Conservation (phyloP, 1,140 invertebrate genomes). For the Drosophila rufa region DNA sequence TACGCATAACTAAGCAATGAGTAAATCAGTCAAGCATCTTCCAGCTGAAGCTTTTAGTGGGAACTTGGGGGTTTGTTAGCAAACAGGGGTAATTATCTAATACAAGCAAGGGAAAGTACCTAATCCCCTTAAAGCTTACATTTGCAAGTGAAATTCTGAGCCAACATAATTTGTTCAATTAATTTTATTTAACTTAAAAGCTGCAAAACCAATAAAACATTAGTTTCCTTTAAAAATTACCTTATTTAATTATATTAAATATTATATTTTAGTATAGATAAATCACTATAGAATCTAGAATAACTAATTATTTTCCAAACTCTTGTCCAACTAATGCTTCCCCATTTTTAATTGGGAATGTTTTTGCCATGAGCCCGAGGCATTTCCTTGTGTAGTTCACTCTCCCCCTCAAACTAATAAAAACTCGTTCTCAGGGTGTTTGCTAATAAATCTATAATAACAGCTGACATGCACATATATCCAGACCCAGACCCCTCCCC, state of each 20-base stretch:
- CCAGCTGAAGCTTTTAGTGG: background rate
- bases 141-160: background rate
- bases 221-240: background rate
- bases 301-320: background rate
- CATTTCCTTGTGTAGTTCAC: constrained; percentile 21
- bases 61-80: background rate
- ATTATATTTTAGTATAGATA: background rate
- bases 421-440: constrained; percentile 28
- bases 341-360: background rate
- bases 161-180: background rate
- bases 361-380: background rate
- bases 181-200: too few species aligned
- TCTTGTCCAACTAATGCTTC: background rate
- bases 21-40: constrained; percentile 43
- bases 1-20: constrained; percentile 63
- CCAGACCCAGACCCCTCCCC: background rate
- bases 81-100: background rate
- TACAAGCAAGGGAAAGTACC: background rate
- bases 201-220: background rate
- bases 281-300: background rate
- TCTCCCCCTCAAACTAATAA: constrained; percentile 7
- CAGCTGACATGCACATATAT: constrained; percentile 31
- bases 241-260: too few species aligned
- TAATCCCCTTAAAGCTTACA: background rate
- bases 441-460: constrained; percentile 30